phyloP scores from a whole-genome alignment of 2,113 vertebrate species.

The Lepisosteus oculatus region DNA sequence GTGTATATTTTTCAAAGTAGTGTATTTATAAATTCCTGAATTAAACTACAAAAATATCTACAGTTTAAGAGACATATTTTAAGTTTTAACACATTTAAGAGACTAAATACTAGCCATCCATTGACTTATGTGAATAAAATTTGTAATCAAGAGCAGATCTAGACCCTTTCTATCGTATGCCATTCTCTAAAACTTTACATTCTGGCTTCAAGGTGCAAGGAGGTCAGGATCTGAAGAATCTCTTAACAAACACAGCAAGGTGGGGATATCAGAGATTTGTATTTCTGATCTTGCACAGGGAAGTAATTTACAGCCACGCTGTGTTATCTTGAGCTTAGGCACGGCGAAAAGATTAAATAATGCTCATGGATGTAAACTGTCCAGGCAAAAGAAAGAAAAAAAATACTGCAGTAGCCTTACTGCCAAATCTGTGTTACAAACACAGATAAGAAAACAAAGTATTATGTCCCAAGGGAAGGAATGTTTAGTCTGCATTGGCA shows the following conservation, averaged over 20 bases:
- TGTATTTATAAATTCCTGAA: no score
- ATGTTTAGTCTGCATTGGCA: slow-evolving; percentile 39
- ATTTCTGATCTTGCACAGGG: slow-evolving; percentile 14
- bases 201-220: not conserved
- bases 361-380: slow-evolving; percentile 46
- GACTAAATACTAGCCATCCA: no score
- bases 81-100: no score
- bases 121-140: no score
- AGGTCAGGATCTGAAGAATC: not conserved
- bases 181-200: not conserved
- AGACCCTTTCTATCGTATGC: not conserved
- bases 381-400: slow-evolving; percentile 29
- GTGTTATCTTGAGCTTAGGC: slow-evolving; percentile 53
- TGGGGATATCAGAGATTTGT: slow-evolving; percentile 10
- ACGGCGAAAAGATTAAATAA: slow-evolving; percentile 59
- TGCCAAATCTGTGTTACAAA: slow-evolving; percentile 62
- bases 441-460: slow-evolving; percentile 63
- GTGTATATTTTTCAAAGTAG: no score
- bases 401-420: slow-evolving; percentile 45
- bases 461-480: slow-evolving; percentile 53
- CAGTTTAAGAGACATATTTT: no score
- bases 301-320: slow-evolving; percentile 34
- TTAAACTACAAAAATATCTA: no score
- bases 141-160: not conserved
- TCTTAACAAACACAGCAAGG: slow-evolving; percentile 5